Evolutionary conservation across 2,113 vertebrate genomes (phyloP), one percentile per base, ranked within the genome.

Genomic region (Festucalex cinctus): DNA sequence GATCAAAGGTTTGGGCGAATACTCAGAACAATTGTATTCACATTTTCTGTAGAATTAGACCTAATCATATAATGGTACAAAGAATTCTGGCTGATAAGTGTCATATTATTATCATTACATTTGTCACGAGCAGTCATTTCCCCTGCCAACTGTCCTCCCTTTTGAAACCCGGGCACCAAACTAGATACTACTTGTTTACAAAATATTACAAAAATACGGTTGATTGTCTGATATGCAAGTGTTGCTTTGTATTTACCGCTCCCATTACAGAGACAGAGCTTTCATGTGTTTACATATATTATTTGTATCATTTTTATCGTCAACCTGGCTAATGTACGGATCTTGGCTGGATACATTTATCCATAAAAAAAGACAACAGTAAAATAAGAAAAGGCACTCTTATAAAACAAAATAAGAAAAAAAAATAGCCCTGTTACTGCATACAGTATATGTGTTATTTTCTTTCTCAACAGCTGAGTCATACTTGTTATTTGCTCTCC

Each of bases 211-310:
- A n/a, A n/a, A 2, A 39, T 39, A 22, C 4, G 20, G 4, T 1
- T 59, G 57, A 37, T 39, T 61, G 36, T 22, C 35, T 37, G 13
- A 61, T 39, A 36, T 22, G 36, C 20, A 41, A 39, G 58, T 24
- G 59, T n/a, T 60, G 73, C 60, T 53, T 68, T 56, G 65, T 63
- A 69, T 76, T 71, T 14, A 66, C 61, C 48, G 63, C 26, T 70
- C 57, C 68, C 9, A 24, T 32, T 2, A 17, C 13, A 32, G 14
- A 32, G 16, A 57, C 13, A 57, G 26, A 32, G 54, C 54, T 57
- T 32, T 56, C 26, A 32, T 2, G 53, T 56, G 10, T 56, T 56
- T 32, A 56, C 26, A 64, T 46, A 9, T n/a, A 32, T 32, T n/a
- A 24, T 36, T 46, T 46, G 43, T 19, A 17, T 46, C 28, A 57